A percentile compares a stretch with the other conserved stretches of the same genome.
phyloP scores from a whole-genome alignment of 2,888 invertebrate genomes.

The Drepanosiphum platanoidis region DNA sequence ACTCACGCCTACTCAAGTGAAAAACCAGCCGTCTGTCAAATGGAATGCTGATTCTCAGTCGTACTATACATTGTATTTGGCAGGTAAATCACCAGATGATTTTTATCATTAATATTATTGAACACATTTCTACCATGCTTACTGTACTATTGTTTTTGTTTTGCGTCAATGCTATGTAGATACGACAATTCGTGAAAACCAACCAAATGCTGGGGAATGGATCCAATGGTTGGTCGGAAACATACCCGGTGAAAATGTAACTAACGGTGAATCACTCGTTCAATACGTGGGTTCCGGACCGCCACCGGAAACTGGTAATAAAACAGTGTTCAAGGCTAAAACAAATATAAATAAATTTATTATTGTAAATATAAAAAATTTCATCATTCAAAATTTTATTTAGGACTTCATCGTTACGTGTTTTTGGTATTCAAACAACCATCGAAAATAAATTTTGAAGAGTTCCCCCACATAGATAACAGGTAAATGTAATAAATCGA shows the following conservation, averaged over 20 bases:
- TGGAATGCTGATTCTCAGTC: not conserved
- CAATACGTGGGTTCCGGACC: constrained; percentile 88
- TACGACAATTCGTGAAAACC: not conserved
- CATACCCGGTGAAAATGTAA: not conserved
- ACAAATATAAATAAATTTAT: too few species aligned
- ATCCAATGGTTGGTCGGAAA: not conserved
- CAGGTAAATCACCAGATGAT: constrained; percentile 41
- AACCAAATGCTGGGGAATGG: not conserved
- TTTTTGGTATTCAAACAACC: constrained; percentile 81
- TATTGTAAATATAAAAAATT: too few species aligned
- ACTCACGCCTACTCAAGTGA: not conserved
- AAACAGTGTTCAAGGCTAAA: too few species aligned
- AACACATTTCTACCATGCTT: constrained; percentile 76
- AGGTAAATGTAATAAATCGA: constrained; percentile 63
- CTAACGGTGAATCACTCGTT: constrained; percentile 69
- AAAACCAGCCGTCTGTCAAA: not conserved
- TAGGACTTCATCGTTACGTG: constrained; percentile 80
- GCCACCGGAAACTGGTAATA: constrained; percentile 75
- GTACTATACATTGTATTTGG: not conserved
- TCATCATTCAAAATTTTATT: not conserved
- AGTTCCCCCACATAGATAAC: constrained; percentile 71
- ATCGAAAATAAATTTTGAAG: constrained; percentile 71
- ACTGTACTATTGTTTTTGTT: not conserved
- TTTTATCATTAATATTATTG: constrained; percentile 79
- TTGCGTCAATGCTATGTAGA: not conserved